Base-by-base conservation (phyloP, 2,888 invertebrate species). In the Syritta pipiens region DNA sequence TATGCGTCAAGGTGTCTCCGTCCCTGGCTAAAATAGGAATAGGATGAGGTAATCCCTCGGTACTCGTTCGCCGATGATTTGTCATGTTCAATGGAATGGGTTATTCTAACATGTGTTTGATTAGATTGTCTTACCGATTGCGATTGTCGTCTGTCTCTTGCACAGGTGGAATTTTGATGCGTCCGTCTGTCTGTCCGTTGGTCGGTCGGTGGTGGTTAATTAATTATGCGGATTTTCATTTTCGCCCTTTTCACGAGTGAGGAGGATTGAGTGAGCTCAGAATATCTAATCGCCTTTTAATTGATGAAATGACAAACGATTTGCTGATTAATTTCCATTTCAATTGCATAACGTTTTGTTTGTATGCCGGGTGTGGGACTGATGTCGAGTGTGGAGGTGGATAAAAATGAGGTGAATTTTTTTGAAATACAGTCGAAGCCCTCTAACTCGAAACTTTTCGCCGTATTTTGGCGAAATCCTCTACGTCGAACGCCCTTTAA, bases 31-130 rank as follows among this genome's bases (percentile, higher is more conserved):
- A 24, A 57, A 35, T 30, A 9, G 57, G n/a, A n/a, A 30, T 9
- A 37, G 44, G 49, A 77, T 77, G 71, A 77, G 76, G 63, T 77
- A 77, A 77, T 77, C 76, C 76, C 71, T 71, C 37, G 37, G 19
- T 32, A 32, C 49, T n/a, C n/a, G n/a, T n/a, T n/a, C n/a, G 40
- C 32, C 28, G 44, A 46, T 9, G 63, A 55, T 69, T 76, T 76
- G 55, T 71, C 71, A 71, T 69, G n/a, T 44, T 55, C n/a, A 60
- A 46, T 40, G 40, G 40, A 60, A 60, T 48, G 24, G 20, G 7
- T 48, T 53, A 69, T 48, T 62, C 69, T 30, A 69, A 69, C 75
- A 75, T 75, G 68, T 53, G 55, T 75, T 62, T 44, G 53, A 49
- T 22, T 55, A 17, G 32, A 7, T 17, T 55, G 51, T 22, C 49